Conservation (phyloP, 30 jellyfish, hydroid and myxozoan species). For the Cassiopea xamachana region DNA sequence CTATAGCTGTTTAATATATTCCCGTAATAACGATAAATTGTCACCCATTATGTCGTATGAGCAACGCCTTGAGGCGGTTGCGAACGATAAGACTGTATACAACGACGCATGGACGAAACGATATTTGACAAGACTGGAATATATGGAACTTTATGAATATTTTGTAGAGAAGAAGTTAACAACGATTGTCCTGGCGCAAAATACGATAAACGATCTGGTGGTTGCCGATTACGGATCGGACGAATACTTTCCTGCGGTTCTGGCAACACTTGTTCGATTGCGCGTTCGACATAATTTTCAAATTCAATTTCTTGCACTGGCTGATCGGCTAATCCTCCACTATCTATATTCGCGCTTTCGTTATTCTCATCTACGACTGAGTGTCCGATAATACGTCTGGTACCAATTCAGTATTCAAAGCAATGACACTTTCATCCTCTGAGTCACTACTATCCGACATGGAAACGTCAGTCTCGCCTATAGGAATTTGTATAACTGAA, state of each 20-base stretch:
- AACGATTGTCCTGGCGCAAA: conserved; percentile 4
- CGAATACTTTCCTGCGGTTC: background rate
- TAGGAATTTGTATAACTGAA: background rate
- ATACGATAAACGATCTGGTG: conserved; percentile 5
- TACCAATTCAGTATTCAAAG: background rate
- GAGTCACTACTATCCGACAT: conserved; percentile 1
- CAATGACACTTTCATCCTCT: background rate
- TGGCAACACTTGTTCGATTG: background rate
- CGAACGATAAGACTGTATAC: background rate
- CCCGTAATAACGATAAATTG: background rate
- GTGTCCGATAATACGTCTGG: background rate
- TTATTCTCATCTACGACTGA: background rate
- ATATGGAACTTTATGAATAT: background rate
- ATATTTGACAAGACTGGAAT: background rate
- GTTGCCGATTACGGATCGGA: conserved; percentile 14
- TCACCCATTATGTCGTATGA: background rate
- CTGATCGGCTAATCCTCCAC: background rate
- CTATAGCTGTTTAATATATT: background rate
- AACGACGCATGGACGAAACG: background rate
- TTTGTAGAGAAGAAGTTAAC: background rate
- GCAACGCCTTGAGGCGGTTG: background rate
- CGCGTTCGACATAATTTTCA: background rate
- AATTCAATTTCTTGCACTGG: background rate
- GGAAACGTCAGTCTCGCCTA: background rate
- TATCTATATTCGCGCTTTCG: background rate